These are phyloP conservation scores for Chironomus riparius DNA, from an alignment of 2,888 invertebrate species.

Conservation along the genomic window DNA sequence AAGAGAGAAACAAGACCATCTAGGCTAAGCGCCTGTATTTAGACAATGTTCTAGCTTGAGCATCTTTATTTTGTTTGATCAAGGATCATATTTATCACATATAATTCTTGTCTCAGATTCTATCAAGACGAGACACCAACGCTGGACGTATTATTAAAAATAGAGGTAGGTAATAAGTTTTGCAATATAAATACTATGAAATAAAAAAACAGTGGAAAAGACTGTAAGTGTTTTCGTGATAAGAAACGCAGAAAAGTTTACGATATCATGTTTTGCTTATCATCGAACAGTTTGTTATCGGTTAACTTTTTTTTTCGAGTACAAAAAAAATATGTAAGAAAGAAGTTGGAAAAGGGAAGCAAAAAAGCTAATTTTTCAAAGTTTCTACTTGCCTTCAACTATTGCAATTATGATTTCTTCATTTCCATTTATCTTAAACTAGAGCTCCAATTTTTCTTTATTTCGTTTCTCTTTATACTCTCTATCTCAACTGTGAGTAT, in stretches of 20 bases:
- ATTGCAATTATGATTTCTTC: background rate
- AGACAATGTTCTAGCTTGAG: too few species aligned
- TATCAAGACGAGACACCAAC: too few species aligned
- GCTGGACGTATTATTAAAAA: too few species aligned
- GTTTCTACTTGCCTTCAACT: background rate
- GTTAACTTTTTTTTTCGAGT: background rate
- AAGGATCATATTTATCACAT: too few species aligned
- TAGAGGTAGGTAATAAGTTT: background rate
- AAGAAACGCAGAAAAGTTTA: background rate
- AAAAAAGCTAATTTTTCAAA: background rate
- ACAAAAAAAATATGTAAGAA: background rate
- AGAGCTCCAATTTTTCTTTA: background rate
- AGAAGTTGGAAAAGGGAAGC: background rate
- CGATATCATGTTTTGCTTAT: constrained; percentile 22
- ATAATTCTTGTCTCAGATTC: too few species aligned
- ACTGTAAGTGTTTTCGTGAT: constrained; percentile 7
- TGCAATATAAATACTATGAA: background rate
- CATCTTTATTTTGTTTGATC: too few species aligned
- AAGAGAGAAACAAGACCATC: too few species aligned
- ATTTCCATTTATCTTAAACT: background rate
- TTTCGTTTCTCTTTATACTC: background rate
- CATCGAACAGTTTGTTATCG: constrained; percentile 19
- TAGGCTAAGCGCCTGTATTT: too few species aligned
- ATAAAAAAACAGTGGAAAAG: background rate
- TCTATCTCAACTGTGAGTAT: background rate